Evolutionary conservation across 2,797 vertebrate species (phyloP), one percentile per base, ranked within the genome.

Genomic region (Hylomyscus alleni): DNA sequence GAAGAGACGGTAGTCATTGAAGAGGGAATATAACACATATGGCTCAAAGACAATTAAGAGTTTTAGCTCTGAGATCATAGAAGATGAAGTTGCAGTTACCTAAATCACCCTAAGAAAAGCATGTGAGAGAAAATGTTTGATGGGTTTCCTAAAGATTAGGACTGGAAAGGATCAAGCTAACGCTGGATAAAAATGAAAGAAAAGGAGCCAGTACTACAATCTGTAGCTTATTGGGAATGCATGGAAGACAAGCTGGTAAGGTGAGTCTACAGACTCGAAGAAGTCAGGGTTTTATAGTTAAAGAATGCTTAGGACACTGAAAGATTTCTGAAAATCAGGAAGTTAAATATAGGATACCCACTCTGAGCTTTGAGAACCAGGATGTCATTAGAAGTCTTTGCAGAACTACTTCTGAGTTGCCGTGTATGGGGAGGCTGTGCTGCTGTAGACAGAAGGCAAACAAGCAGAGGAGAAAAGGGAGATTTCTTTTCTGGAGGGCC

Each of bases 41-140:
- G 50, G 52, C 80, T 62, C 77, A 88, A 89, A 93, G 83, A 73
- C 37, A 52, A 93, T 19, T 3, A 47, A 80, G 89, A 92, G 31
- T 84, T 58, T 76, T 65, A 82, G 44, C n/a, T 91, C 34, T 6
- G 34, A 50, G 37, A 81, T 50, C 3, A 88, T 65, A 8, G n/a
- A 62, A 69, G 73, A 86, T 50, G 37, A 78, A 91, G 72, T 19
- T 47, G 3, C 10, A 44, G 24, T 69, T 56, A 84, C 60, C 17
- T 24, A 84, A 93, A 40, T 44, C 15, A 67, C 62, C 52, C 89
- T 75, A 50, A 89, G 65, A 73, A 84, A 96, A 40, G 40, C 65
- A 4, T 62, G 29, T 11, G 37, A 85, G 34, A 52, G 13, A 29
- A 76, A 86, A 72, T 31, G 58, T 69, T 29, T 22, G 2, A 6